phyloP scores from a whole-genome alignment of 1,140 invertebrate species.

The Vollenhovia emeryi region DNA sequence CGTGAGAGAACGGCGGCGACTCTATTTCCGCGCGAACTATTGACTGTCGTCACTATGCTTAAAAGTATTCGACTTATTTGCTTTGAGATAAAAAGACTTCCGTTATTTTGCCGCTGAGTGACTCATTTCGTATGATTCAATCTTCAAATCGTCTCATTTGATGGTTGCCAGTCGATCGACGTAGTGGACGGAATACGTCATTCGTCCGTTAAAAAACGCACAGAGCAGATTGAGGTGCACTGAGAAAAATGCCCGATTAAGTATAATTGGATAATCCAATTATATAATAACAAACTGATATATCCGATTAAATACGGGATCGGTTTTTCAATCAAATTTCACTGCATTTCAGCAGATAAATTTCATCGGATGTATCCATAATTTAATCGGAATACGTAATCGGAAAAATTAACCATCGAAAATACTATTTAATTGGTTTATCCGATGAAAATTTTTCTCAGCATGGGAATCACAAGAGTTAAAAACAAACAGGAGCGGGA shows the following conservation, averaged over 20 bases:
- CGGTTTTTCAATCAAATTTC: no score
- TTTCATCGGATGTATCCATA: no score
- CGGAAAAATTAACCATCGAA: no score
- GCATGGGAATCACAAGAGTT: neutral
- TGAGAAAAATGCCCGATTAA: no score
- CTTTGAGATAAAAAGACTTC: neutral
- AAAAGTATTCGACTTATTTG: neutral
- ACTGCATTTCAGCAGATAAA: no score
- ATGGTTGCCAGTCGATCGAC: neutral
- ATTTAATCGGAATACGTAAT: no score
- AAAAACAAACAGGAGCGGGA: neutral
- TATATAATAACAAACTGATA: no score
- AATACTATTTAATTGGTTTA: no score
- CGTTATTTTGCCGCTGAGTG: neutral
- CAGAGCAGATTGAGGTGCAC: conserved; percentile 4
- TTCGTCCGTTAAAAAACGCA: neutral
- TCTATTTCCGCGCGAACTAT: neutral
- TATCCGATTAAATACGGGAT: no score
- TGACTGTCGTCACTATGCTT: neutral
- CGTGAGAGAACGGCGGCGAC: conserved; percentile 17
- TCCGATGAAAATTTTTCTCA: no score
- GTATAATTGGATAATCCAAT: no score
- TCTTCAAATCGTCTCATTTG: neutral
- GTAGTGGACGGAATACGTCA: neutral
- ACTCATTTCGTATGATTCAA: neutral